Evolutionary conservation across 92 coral and sea anemone genomes (phyloP), one percentile per base, ranked within the genome.

Genomic region (Paragorgia papillata): DNA sequence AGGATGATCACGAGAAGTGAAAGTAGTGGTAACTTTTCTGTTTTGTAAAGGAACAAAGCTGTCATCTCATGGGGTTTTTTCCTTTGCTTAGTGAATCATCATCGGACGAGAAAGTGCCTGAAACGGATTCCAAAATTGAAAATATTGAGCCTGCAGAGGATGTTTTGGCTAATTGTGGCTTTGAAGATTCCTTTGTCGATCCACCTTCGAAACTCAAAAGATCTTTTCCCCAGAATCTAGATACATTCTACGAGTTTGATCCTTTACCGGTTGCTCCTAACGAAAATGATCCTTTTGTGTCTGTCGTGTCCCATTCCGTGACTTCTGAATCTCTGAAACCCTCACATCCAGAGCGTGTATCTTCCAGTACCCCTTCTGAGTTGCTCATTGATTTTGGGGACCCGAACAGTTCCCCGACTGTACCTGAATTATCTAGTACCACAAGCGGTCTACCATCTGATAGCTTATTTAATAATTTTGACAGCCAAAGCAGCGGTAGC

Each of bases 181-280:
- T 71, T 10, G 78, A 53, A 3, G 78, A 71, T 54, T 71, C 64
- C 12, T 71, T 71, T 34, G 63, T 71, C 0, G 75, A n/a, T 33
- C 5, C 20, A 0, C 69, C 25, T 17, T 18, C 56, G 18, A 66
- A 30, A 27, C 41, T 17, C 12, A 37, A 37, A 10, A 2, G 21
- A 8, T 1, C 73, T 14, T 0, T n/a, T 2, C 18, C 59, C 18
- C 20, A 19, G 26, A 24, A 46, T 37, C 10, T 37, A 22, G 30
- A 56, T 31, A 29, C 30, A 10, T 22, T 56, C 29, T 3, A 3
- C 15, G 62, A 56, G 62, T 56, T 56, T 56, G 28, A 22, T 22
- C 30, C 62, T 22, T 22, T 22, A 13, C 24, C 40, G 10, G n/a
- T 13, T 15, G 24, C 2, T 15, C 31, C 63, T 6, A 71, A 34